These are phyloP conservation scores for Hypocryptadius cinnamomeus DNA, from an alignment of 2,113 vertebrate genomes.

Conservation along the genomic window DNA sequence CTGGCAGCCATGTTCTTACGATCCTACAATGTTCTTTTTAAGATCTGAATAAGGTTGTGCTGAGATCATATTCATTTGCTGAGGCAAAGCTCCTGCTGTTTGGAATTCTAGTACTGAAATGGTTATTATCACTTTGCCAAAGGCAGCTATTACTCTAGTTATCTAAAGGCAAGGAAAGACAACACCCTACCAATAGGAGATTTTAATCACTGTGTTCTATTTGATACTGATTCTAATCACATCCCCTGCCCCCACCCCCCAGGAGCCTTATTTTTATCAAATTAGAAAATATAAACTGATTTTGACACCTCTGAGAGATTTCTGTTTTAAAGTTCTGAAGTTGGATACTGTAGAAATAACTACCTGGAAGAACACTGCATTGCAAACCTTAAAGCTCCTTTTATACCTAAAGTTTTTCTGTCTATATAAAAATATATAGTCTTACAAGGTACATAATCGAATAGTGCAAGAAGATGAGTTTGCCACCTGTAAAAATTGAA, in stretches of 20 bases:
- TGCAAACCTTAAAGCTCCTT: not conserved
- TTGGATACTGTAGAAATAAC: not conserved
- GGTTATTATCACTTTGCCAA: constrained; percentile 37
- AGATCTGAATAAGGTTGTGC: constrained; percentile 28
- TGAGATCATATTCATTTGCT: constrained; percentile 30
- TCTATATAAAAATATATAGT: not conserved
- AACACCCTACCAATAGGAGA: constrained; percentile 38
- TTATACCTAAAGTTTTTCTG: not conserved
- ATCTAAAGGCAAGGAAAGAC: constrained; percentile 44
- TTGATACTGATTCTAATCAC: constrained; percentile 42
- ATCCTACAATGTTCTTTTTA: constrained; percentile 27
- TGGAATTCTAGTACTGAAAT: constrained; percentile 37
- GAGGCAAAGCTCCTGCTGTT: constrained; percentile 23
- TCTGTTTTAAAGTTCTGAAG: not conserved
- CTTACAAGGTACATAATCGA: not conserved
- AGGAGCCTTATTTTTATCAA: constrained; percentile 40
- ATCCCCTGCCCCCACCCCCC: too few relatives aligned
- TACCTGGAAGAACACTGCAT: not conserved
- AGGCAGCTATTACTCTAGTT: constrained; percentile 40
- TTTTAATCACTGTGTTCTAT: constrained; percentile 42
- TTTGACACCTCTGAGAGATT: not conserved
- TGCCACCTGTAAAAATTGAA: not conserved
- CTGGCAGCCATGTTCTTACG: constrained; percentile 21
- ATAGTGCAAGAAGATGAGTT: not conserved
- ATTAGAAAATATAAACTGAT: constrained; percentile 32